Evolutionary conservation across 2,797 vertebrate species (phyloP).

Genomic region (Hippocampus kuda): DNA sequence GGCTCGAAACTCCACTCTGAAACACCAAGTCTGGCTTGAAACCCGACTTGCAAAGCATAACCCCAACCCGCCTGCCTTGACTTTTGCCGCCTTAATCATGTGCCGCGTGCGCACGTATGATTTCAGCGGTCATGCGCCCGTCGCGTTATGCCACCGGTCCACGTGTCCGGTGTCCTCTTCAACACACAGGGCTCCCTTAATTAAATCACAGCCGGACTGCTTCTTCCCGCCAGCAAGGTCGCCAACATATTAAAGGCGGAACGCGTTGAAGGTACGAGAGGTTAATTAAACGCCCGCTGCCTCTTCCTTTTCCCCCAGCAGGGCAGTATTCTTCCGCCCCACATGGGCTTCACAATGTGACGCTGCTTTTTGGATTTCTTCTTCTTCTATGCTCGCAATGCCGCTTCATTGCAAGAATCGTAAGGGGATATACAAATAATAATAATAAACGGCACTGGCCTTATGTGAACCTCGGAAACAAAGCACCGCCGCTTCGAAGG

Average conservation of each 20-base stretch:
- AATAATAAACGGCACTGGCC: constrained; percentile 48
- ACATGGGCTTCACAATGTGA: constrained; percentile 46
- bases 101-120: background rate
- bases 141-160: background rate
- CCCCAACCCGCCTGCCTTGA: constrained; percentile 7
- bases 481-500: constrained; percentile 46
- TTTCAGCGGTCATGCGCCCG: background rate
- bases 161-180: constrained; percentile 44
- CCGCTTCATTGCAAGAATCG: constrained; percentile 34
- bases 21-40: too few relatives aligned
- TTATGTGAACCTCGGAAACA: constrained; percentile 46
- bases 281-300: constrained; percentile 74
- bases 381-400: constrained; percentile 18
- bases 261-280: constrained; percentile 67
- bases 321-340: constrained; percentile 61
- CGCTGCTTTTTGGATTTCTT: constrained; percentile 43
- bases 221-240: constrained; percentile 73
- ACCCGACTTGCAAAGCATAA: too few relatives aligned
- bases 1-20: too few relatives aligned
- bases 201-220: constrained; percentile 73
- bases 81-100: background rate
- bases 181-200: constrained; percentile 68
- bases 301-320: constrained; percentile 62
- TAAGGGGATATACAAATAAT: background rate
- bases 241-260: constrained; percentile 72